phyloP scores from a whole-genome alignment of 2,888 invertebrate species.

The Phania funesta region DNA sequence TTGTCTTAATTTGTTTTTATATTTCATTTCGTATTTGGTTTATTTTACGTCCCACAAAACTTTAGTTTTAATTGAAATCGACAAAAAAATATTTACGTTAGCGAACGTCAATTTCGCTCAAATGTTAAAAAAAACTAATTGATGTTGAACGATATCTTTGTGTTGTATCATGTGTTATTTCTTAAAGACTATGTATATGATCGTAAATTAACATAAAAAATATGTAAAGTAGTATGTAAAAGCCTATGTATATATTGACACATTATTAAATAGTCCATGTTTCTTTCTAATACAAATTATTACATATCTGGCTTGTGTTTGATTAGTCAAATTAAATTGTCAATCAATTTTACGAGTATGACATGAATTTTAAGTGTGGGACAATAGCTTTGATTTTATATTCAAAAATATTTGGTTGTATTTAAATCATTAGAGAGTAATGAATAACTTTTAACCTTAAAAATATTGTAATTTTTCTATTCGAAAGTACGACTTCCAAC shows the following conservation, averaged over 20 bases:
- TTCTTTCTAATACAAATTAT: not conserved
- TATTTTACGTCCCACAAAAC: too few relatives aligned
- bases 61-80: not conserved
- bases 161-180: slow-evolving; percentile 38
- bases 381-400: too few relatives aligned
- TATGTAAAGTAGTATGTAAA: not conserved
- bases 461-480: too few relatives aligned
- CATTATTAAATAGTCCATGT: not conserved
- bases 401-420: too few relatives aligned
- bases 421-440: too few relatives aligned
- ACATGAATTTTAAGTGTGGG: too few relatives aligned
- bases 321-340: slow-evolving; percentile 75
- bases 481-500: too few relatives aligned
- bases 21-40: too few relatives aligned
- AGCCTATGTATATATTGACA: not conserved
- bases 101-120: not conserved
- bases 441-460: too few relatives aligned
- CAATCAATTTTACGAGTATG: slow-evolving; percentile 74
- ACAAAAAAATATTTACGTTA: not conserved
- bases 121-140: not conserved
- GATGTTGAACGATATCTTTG: not conserved
- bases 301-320: slow-evolving; percentile 17
- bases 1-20: too few relatives aligned
- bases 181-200: not conserved
- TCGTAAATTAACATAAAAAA: slow-evolving; percentile 46